Conservation (phyloP, 2,797 vertebrate species). For the Pterois miles region DNA sequence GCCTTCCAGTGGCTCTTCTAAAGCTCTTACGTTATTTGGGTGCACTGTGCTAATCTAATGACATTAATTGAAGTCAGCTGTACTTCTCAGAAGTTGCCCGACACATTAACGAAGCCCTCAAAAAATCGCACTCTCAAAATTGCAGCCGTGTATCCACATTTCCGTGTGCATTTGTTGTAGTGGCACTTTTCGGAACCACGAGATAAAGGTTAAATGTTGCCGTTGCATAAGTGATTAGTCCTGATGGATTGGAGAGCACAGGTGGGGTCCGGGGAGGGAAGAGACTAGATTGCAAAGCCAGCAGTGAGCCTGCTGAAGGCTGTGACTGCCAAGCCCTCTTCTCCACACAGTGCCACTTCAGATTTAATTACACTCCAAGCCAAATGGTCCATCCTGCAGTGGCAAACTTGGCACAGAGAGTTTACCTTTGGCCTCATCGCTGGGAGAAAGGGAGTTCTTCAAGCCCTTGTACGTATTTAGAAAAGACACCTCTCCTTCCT, state of each 20-base stretch:
- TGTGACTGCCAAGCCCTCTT: conserved; percentile 50
- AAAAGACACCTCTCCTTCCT: conserved; percentile 15
- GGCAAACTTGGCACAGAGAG: conserved; percentile 48
- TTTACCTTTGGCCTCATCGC: conserved; percentile 40
- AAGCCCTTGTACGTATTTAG: neutral
- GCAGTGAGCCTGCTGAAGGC: conserved; percentile 43
- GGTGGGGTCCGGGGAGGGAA: conserved; percentile 56
- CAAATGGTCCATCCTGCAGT: conserved; percentile 53
- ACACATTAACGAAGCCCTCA: conserved; percentile 52
- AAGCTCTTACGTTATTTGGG: conserved; percentile 70
- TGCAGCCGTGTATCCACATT: conserved; percentile 23
- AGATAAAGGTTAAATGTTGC: conserved; percentile 75
- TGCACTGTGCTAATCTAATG: conserved; percentile 64
- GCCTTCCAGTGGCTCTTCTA: conserved; percentile 65
- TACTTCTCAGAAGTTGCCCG: conserved; percentile 64
- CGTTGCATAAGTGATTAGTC: conserved; percentile 68
- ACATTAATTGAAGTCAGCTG: conserved; percentile 78
- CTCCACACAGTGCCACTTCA: conserved; percentile 69
- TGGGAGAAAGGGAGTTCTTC: conserved; percentile 27
- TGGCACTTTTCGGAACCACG: conserved; percentile 55
- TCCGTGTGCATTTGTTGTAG: conserved; percentile 45
- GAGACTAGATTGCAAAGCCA: conserved; percentile 55
- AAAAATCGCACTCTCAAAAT: conserved; percentile 30
- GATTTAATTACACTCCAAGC: conserved; percentile 69
- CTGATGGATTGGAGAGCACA: conserved; percentile 69